Evolutionary conservation across 2,113 vertebrate genomes (phyloP), one percentile per base, ranked within the genome.

Genomic region (Ochotona curzoniae): DNA sequence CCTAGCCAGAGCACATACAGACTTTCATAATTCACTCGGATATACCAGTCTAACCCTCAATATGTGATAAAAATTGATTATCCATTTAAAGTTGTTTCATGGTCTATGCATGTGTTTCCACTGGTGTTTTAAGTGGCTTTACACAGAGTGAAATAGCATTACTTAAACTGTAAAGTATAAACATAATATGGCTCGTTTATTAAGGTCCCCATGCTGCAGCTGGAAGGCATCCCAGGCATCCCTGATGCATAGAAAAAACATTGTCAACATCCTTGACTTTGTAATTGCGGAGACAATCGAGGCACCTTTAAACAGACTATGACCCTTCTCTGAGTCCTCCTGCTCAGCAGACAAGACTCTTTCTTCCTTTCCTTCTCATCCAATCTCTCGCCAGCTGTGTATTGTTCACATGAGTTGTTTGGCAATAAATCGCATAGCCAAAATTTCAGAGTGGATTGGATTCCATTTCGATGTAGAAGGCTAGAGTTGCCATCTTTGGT

Each of bases 41-140:
- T 80, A 96, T 96, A 97, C 84, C 96, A 89, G 96, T 95, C 95
- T 97, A 97, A 93, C 96, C 90, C 93, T 96, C 97, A 97, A 97
- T 98, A 98, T 97, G 98, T 95, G 97, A 97, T 98, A 98, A 98
- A 98, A 98, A 98, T 98, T 98, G 98, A 98, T 98, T 98, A 98
- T 97, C 97, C 97, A 97, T 98, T 98, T 97, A 97, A 96, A 94
- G 97, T 98, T 97, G 95, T 98, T 98, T 98, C 97, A 98, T 11
- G 91, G 97, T 96, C 97, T 96, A 97, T 98, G 97, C 96, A 94
- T 96, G 85, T 95, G 96, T 98, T 98, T 97, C 93, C 96, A 97
- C 97, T 97, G 95, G 91, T 97, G 76, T 96, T 97, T 79, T 96
- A 98, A 97, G 93, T 94, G 97, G 96, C 87, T 97, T 98, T 97